Percentiles rank a stretch among this genome's conserved stretches.
Conservation (phyloP, 2,113 vertebrate species). For the Lamprotornis superbus region DNA sequence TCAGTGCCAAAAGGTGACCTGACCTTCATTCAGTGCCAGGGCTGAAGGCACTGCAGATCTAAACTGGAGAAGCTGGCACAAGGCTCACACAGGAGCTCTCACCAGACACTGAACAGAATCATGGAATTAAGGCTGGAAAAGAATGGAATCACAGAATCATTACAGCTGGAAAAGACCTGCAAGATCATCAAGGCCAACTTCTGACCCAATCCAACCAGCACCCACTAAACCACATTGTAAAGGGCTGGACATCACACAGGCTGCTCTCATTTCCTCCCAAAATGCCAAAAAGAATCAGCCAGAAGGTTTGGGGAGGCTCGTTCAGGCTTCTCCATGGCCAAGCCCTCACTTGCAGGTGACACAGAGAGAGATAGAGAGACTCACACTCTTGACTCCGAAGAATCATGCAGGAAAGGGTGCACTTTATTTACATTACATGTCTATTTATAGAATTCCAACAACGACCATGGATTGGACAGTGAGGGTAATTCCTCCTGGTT, state of each 20-base stretch:
- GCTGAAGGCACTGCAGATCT: accelerated
- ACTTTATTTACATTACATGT: no score
- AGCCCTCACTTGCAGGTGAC: background rate
- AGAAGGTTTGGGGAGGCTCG: background rate
- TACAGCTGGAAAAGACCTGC: background rate
- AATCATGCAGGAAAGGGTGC: no score
- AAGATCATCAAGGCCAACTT: background rate
- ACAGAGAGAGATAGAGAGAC: no score
- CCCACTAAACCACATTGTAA: background rate
- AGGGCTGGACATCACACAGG: background rate
- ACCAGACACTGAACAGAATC: background rate
- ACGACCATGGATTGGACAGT: no score
- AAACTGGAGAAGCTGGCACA: background rate
- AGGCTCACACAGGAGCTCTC: background rate
- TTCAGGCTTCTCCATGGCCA: background rate
- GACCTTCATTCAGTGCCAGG: background rate
- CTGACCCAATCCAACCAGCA: background rate
- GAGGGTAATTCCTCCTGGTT: no score
- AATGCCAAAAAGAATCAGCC: background rate
- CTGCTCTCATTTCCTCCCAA: background rate
- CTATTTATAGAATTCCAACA: no score
- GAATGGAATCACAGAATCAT: background rate
- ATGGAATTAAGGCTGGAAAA: background rate
- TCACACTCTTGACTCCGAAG: no score
- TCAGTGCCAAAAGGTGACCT: background rate